Percentiles rank a stretch among this genome's conserved stretches.
Evolutionary conservation across 2,113 vertebrate species (phyloP).

Genomic region (Pseudorasbora parva): DNA sequence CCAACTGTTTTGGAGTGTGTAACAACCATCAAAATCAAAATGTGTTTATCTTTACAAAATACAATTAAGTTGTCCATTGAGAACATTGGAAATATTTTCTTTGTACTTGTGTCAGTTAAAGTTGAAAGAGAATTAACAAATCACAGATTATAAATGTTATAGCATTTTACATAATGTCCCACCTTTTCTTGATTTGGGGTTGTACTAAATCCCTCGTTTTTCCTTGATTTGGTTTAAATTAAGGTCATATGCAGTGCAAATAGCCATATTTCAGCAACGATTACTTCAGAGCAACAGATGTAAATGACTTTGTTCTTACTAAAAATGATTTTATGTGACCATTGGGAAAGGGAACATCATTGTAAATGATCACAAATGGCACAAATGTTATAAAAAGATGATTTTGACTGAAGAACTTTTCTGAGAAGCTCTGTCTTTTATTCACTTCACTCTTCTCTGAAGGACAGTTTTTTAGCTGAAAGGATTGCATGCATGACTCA

Average conservation of each 20-base stretch:
- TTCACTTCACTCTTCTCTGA: neutral
- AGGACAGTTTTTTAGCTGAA: neutral
- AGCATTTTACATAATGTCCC: too few species aligned
- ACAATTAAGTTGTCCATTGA: too few species aligned
- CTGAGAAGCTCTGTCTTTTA: neutral
- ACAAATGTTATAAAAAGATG: neutral
- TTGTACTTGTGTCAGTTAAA: too few species aligned
- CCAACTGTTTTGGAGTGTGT: too few species aligned
- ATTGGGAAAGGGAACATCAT: neutral
- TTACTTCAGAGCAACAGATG: conserved; percentile 8
- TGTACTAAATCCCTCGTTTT: neutral
- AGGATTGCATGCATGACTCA: neutral
- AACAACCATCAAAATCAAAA: too few species aligned
- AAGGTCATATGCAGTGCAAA: neutral
- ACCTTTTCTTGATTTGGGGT: too few species aligned
- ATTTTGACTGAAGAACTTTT: too few species aligned
- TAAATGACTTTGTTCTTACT: neutral
- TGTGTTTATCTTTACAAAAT: too few species aligned
- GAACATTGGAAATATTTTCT: too few species aligned
- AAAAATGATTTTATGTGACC: conserved; percentile 2
- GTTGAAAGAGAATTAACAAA: too few species aligned
- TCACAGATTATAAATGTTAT: too few species aligned
- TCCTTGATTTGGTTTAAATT: neutral
- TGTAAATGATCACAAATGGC: neutral
- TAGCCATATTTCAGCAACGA: neutral